Base-by-base conservation (phyloP, 2,888 invertebrate species). In the Hirudinaria manillensis region DNA sequence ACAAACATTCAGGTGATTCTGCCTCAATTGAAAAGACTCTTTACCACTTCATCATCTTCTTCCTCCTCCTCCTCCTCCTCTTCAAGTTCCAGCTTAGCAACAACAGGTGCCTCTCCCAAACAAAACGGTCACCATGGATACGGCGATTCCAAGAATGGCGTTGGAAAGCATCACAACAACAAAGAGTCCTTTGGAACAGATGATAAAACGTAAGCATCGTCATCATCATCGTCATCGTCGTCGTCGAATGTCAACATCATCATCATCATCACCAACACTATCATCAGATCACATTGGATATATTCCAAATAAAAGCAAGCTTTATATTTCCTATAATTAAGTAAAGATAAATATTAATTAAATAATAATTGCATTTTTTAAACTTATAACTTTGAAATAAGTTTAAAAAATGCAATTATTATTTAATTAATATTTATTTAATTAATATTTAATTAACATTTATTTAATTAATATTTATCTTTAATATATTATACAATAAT, bases 21-120 rank as follows among this genome's bases (percentile, higher is more conserved):
- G 13, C 73, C 73, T 16, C 73, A 73, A 65, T 21, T 73, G 38
- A 61, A 38, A 61, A 51, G 3, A n/a, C 32, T 73, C 34, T 36
- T 73, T 7, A 65, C 32, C 24, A 19, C 32, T 24, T 21, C 56
- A 0, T 36, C 34, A 27, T 36, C 45, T 4, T 2, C 61, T 6
- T 45, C 45, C 1, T 45, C 45, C 45, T 38, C 38, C 3, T 24
- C n/a, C 27, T 56, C 56, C 27, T 21, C 53, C 13, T n/a, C n/a
- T n/a, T n/a, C n/a, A n/a, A n/a, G n/a, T n/a, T n/a, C n/a, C n/a
- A n/a, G n/a, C n/a, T 38, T 38, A 45, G 45, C 45, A 45, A 7
- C 45, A 45, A 45, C 45, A 45, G 45, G 45, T 45, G 29, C 24
- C 29, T 61, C 61, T 19, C 61, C 61, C 24, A 61, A 61, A 61